A percentile compares a stretch with the other conserved stretches of the same genome.
These are phyloP conservation scores for Porites rus DNA, from an alignment of 92 coral and sea anemone genomes.

Conservation along the genomic window DNA sequence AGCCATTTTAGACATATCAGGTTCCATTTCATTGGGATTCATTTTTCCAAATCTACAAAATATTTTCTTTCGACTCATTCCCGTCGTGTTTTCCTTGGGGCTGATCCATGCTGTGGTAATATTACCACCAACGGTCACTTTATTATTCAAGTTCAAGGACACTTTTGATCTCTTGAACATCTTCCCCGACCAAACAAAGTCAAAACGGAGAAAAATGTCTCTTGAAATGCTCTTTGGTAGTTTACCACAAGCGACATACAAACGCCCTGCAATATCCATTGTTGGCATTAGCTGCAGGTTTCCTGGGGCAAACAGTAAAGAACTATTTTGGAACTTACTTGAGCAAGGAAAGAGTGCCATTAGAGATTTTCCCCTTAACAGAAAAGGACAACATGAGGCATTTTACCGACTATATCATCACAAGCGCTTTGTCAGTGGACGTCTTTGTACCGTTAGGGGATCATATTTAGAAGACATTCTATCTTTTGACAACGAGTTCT, in stretches of 20 bases:
- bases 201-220: neutral
- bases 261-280: conserved; percentile 47
- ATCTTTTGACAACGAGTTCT: conserved; percentile 76
- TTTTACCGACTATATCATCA: conserved; percentile 68
- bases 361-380: conserved; percentile 62
- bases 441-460: conserved; percentile 70
- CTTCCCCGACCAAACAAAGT: neutral
- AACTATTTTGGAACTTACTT: conserved; percentile 77
- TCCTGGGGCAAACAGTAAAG: conserved; percentile 73
- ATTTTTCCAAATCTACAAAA: conserved; percentile 49
- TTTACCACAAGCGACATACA: neutral
- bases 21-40: conserved; percentile 72
- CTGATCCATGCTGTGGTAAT: conserved; percentile 64
- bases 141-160: neutral
- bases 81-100: conserved; percentile 53
- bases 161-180: neutral
- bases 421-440: conserved; percentile 63
- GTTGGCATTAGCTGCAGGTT: conserved; percentile 88
- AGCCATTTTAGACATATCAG: conserved; percentile 21
- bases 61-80: conserved; percentile 61
- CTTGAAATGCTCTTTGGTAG: neutral
- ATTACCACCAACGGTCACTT: conserved; percentile 38
- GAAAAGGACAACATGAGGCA: conserved; percentile 46
- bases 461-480: conserved; percentile 73
- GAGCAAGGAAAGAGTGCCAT: conserved; percentile 57